Conservation (phyloP, 2,113 vertebrate species). For the Gallinago paraguaiae region DNA sequence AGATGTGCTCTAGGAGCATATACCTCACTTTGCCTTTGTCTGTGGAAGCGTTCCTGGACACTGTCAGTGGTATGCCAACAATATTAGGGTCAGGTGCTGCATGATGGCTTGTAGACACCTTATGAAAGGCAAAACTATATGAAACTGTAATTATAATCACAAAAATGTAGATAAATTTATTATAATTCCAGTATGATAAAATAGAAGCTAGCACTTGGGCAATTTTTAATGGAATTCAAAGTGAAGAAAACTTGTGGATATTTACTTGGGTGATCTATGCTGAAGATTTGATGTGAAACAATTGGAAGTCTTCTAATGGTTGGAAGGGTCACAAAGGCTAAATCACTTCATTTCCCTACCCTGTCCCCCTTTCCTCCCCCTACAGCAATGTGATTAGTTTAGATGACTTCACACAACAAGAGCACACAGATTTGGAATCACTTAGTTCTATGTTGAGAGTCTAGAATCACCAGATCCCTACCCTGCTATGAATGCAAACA, state of each 20-base stretch:
- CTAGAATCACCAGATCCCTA: background rate
- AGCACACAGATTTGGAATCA: background rate
- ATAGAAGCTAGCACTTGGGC: background rate
- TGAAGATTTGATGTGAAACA: background rate
- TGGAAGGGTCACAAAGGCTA: background rate
- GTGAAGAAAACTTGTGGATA: background rate
- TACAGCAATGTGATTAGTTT: background rate
- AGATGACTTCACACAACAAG: background rate
- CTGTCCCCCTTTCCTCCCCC: rapidly evolving
- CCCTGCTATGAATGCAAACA: background rate
- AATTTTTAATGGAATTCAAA: background rate
- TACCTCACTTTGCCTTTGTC: background rate
- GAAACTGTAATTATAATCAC: background rate
- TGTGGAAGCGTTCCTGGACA: background rate
- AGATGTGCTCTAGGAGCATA: background rate
- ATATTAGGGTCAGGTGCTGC: background rate
- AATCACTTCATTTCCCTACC: background rate
- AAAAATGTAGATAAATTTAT: background rate
- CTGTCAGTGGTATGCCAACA: background rate
- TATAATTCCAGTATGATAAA: background rate
- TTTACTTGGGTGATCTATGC: background rate
- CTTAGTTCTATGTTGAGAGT: background rate
- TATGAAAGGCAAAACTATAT: background rate
- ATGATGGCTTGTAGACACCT: background rate
- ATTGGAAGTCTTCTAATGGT: background rate